Percentiles rank a stretch among this genome's conserved stretches.
These are phyloP conservation scores for Ptyas mucosa DNA, from an alignment of 2,113 vertebrate genomes.

Conservation along the genomic window DNA sequence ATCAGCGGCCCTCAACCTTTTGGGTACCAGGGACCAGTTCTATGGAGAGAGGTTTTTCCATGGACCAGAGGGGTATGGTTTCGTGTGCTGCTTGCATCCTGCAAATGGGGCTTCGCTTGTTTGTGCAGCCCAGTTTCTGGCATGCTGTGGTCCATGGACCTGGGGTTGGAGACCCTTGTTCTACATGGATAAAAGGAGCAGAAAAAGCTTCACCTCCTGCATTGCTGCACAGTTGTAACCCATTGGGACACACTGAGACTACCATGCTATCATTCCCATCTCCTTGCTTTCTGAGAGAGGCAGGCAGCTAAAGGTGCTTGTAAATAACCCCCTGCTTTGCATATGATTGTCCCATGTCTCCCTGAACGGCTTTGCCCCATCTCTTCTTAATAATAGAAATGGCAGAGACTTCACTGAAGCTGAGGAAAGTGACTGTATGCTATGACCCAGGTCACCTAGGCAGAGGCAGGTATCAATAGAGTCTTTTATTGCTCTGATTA, in stretches of 20 bases:
- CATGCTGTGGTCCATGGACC: too few species aligned
- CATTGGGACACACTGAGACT: background rate
- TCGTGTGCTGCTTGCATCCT: too few species aligned
- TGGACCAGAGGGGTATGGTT: too few species aligned
- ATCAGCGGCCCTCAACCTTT: too few species aligned
- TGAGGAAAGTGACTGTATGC: background rate
- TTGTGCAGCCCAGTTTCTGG: too few species aligned
- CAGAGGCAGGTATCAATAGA: background rate
- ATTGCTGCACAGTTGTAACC: background rate
- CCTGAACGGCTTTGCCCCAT: background rate
- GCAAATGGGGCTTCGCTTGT: too few species aligned
- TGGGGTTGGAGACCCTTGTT: too few species aligned
- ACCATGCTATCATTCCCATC: background rate
- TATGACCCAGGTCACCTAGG: background rate
- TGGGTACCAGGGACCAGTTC: too few species aligned
- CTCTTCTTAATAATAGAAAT: background rate
- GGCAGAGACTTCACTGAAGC: background rate
- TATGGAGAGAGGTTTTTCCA: too few species aligned
- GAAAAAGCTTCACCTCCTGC: background rate
- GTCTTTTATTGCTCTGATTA: too few species aligned
- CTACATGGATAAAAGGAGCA: background rate
- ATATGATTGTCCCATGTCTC: background rate
- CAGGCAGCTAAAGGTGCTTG: background rate
- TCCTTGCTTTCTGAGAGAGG: background rate
- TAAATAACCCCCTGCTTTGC: background rate